phyloP scores from a whole-genome alignment of 1,140 invertebrate species.

The Calliphora vicina region DNA sequence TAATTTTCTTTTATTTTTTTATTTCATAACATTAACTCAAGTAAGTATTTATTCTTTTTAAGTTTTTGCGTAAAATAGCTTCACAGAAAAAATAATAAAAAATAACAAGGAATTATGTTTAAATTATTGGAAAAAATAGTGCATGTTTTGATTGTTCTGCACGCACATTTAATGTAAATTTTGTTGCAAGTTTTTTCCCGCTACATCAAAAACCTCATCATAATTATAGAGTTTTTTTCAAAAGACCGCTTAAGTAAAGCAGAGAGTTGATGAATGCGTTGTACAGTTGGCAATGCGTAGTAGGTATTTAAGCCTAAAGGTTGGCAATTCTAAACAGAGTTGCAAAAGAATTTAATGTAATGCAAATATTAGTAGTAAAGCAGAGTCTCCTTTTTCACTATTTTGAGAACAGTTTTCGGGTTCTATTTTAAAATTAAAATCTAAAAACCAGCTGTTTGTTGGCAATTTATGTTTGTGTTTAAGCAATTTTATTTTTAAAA shows the following conservation, averaged over 20 bases:
- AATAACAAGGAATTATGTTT: slow-evolving; percentile 4
- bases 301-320: background rate
- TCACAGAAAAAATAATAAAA: background rate
- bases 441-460: too few species aligned
- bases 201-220: background rate
- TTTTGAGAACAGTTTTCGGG: too few species aligned
- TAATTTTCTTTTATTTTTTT: background rate
- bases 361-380: too few species aligned
- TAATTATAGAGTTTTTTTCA: background rate
- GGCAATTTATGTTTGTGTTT: too few species aligned
- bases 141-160: slow-evolving; percentile 3
- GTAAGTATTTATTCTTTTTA: background rate
- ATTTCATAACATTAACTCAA: too few species aligned
- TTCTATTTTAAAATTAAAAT: too few species aligned
- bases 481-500: too few species aligned
- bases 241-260: too few species aligned
- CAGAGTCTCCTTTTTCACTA: too few species aligned
- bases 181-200: background rate
- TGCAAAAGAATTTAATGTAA: too few species aligned
- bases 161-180: slow-evolving; percentile 28
- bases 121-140: slow-evolving; percentile 16
- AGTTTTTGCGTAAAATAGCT: background rate
- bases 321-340: background rate
- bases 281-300: background rate
- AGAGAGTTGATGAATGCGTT: background rate